Evolutionary conservation across 2,797 vertebrate species (phyloP), one percentile per base, ranked within the genome.

Genomic region (Malurus leucopterus): DNA sequence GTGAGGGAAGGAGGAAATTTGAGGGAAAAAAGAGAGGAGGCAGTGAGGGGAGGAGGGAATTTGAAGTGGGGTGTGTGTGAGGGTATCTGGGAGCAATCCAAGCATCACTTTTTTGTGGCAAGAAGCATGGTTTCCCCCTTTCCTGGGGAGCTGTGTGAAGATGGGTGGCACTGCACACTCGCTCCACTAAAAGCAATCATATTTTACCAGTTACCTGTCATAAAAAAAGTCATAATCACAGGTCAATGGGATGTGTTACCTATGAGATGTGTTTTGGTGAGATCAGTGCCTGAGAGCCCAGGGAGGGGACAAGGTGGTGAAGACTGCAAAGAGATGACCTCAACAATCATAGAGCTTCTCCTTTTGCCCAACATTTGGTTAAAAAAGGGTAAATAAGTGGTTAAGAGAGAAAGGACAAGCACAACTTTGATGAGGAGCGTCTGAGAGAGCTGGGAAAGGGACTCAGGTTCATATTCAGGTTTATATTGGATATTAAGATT

Each of bases 341-440:
- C 3, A 0, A 19, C 3, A 27, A 74, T 5, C 32, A 24, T 0
- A 1, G 8, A 41, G 21, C 34, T 7, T 47, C 34, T 89, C 11
- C 22, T 88, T 88, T 72, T 58, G n/a, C 14, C 26, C 32, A 49
- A 1, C 0, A 2, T 57, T 46, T 53, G 30, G 13, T 16, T 69
- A 26, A 41, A 3, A 41, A 41, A 29, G 11, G 8, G 26, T 58
- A 57, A 67, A 81, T 15, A 86, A 78, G 57, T 24, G 17, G 34
- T 65, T 22, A 26, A 76, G 76, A 51, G 27, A 50, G n/a, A 65
- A 58, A 27, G 6, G 6, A 38, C 36, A 24, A 68, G 55, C 4
- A 38, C 2, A 18, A 43, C 0, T 11, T 12, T 34, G 41, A 58
- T 19, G 32, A 40, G 20, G 19, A 61, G 11, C 0, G 2, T 36